Percentiles rank a stretch among this genome's conserved stretches.
Conservation (phyloP, 2,797 vertebrate genomes). For the Sebastiscus albofasciatus region DNA sequence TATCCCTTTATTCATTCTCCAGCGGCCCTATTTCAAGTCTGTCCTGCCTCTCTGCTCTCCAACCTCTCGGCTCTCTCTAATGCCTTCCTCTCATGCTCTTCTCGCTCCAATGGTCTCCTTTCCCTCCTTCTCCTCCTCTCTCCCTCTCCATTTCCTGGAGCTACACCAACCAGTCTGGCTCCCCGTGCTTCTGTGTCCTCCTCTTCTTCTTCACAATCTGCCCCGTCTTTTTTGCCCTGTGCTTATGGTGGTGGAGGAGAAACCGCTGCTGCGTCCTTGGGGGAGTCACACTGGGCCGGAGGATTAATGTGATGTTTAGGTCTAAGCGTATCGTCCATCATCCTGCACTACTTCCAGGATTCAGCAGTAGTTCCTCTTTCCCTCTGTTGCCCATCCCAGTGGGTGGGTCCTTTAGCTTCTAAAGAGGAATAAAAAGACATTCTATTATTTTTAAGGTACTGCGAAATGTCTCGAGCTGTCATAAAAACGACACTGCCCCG, state of each 20-base stretch:
- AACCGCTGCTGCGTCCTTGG: slow-evolving; percentile 71
- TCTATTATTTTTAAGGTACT: slow-evolving; percentile 31
- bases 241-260: slow-evolving; percentile 61
- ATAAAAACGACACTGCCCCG: not conserved
- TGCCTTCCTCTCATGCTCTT: slow-evolving; percentile 67
- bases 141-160: slow-evolving; percentile 66
- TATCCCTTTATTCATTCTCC: slow-evolving; percentile 48
- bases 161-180: slow-evolving; percentile 52
- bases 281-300: slow-evolving; percentile 66
- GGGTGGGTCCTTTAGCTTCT: slow-evolving; percentile 53
- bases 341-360: slow-evolving; percentile 71
- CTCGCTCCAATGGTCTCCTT: slow-evolving; percentile 66
- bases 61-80: slow-evolving; percentile 52
- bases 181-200: slow-evolving; percentile 54
- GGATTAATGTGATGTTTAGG: slow-evolving; percentile 82
- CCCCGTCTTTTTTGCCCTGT: slow-evolving; percentile 49
- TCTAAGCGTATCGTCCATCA: slow-evolving; percentile 77
- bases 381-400: slow-evolving; percentile 52
- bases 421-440: slow-evolving; percentile 37
- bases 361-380: slow-evolving; percentile 64
- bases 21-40: slow-evolving; percentile 32
- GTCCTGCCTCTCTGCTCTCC: slow-evolving; percentile 46
- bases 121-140: slow-evolving; percentile 63
- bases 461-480: slow-evolving; percentile 21
- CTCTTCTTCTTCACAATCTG: slow-evolving; percentile 62